Evolutionary conservation across 2,113 vertebrate species (phyloP).

Genomic region (Pseudorhombus dupliciocellatus): DNA sequence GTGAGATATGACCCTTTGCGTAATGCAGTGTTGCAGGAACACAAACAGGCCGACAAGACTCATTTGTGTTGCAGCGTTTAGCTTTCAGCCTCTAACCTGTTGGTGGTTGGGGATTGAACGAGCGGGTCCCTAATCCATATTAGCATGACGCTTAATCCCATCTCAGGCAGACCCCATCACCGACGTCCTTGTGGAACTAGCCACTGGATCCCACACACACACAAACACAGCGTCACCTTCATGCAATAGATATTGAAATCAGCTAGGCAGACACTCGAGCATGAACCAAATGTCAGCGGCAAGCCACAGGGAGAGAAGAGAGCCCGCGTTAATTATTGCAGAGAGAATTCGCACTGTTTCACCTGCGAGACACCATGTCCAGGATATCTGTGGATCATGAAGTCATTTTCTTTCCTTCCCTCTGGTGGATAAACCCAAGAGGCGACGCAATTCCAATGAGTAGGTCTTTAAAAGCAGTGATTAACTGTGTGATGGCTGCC

Average conservation of each 20-base stretch:
- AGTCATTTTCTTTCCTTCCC: conserved; percentile 67
- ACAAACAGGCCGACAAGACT: conserved; percentile 54
- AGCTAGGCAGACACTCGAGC: conserved; percentile 82
- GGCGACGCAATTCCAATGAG: conserved; percentile 71
- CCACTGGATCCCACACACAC: conserved; percentile 49
- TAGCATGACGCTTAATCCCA: conserved; percentile 79
- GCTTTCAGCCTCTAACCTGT: conserved; percentile 69
- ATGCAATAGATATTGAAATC: conserved; percentile 84
- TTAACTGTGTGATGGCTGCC: conserved; percentile 65
- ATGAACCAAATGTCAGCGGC: conserved; percentile 85
- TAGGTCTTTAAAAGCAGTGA: conserved; percentile 72
- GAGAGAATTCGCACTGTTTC: conserved; percentile 66
- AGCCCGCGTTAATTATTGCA: conserved; percentile 80
- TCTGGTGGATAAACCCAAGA: conserved; percentile 60
- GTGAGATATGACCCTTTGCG: conserved; percentile 56
- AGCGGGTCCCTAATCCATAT: conserved; percentile 76
- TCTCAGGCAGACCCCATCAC: conserved; percentile 63
- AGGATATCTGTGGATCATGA: conserved; percentile 72
- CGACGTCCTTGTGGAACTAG: conserved; percentile 70
- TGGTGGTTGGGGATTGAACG: conserved; percentile 55
- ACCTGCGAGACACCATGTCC: conserved; percentile 62
- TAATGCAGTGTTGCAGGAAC: conserved; percentile 42
- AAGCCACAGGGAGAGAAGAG: conserved; percentile 77
- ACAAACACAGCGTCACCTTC: conserved; percentile 72
- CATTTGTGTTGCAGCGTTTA: conserved; percentile 65